Evolutionary conservation across 2,113 vertebrate species (phyloP).

Genomic region (Elephantulus edwardii): DNA sequence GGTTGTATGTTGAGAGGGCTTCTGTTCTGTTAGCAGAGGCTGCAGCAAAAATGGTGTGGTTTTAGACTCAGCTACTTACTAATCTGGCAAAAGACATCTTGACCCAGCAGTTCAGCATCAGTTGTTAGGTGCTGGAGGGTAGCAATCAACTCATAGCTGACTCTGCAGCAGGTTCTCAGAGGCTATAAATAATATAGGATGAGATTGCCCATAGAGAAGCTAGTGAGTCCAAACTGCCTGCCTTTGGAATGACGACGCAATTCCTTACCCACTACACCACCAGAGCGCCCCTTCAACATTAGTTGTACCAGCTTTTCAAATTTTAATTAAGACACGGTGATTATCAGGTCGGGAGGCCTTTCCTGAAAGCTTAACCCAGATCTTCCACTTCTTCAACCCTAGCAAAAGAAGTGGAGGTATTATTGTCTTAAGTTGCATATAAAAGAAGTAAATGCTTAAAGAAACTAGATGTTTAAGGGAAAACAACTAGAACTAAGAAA

Average conservation of each 20-base stretch:
- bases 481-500: conserved; percentile 7
- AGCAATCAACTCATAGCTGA: too few species aligned
- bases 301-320: not conserved
- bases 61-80: not conserved
- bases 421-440: not conserved
- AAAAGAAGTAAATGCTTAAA: not conserved
- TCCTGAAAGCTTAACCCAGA: not conserved
- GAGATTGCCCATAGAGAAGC: too few species aligned
- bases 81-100: not conserved
- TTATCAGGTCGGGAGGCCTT: not conserved
- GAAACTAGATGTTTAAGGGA: not conserved
- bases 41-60: not conserved
- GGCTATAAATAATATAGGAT: too few species aligned
- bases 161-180: too few species aligned
- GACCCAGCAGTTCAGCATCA: conserved; percentile 3
- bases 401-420: not conserved
- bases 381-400: not conserved
- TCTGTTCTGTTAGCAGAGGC: not conserved
- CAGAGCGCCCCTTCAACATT: too few species aligned
- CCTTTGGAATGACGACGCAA: too few species aligned
- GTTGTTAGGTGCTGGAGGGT: too few species aligned
- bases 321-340: not conserved
- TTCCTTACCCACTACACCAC: too few species aligned
- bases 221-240: too few species aligned
- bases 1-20: not conserved